A percentile compares a stretch with the other conserved stretches of the same genome.
These are phyloP conservation scores for Erebia ligea DNA, from an alignment of 2,888 invertebrate genomes.

Conservation along the genomic window DNA sequence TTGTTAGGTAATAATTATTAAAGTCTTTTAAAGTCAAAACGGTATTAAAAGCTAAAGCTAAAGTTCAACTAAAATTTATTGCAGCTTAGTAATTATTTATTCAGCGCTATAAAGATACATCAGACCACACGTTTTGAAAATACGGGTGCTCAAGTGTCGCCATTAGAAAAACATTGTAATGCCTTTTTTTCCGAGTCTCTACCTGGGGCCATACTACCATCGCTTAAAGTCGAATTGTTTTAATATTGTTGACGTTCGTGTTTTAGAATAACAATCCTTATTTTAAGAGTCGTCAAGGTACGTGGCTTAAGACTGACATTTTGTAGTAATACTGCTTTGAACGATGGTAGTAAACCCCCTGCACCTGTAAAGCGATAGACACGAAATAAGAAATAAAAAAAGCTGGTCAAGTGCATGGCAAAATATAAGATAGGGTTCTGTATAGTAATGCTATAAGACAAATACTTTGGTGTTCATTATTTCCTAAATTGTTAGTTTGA, in stretches of 20 bases:
- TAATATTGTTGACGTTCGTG: too few species aligned
- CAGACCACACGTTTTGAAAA: conserved; percentile 11
- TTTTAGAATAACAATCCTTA: too few species aligned
- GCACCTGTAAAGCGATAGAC: background rate
- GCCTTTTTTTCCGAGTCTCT: conserved; percentile 15
- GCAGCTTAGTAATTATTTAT: conserved; percentile 9
- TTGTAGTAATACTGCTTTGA: too few species aligned
- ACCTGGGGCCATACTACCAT: too few species aligned
- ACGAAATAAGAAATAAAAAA: background rate
- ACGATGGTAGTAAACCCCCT: too few species aligned
- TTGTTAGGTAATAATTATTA: too few species aligned
- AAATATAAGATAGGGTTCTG: background rate
- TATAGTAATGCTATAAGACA: background rate
- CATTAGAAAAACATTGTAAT: conserved; percentile 27
- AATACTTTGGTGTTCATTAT: too few species aligned
- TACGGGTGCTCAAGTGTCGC: conserved; percentile 7
- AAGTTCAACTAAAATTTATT: background rate
- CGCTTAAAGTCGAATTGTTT: too few species aligned
- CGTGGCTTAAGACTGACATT: too few species aligned
- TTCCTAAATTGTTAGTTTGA: too few species aligned
- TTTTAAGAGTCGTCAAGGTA: too few species aligned
- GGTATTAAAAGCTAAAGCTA: background rate
- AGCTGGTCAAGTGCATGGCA: background rate
- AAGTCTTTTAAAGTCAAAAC: background rate
- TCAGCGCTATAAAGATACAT: conserved; percentile 10